Conservation (phyloP, 2,797 vertebrate genomes). For the Coregonus sp. region DNA sequence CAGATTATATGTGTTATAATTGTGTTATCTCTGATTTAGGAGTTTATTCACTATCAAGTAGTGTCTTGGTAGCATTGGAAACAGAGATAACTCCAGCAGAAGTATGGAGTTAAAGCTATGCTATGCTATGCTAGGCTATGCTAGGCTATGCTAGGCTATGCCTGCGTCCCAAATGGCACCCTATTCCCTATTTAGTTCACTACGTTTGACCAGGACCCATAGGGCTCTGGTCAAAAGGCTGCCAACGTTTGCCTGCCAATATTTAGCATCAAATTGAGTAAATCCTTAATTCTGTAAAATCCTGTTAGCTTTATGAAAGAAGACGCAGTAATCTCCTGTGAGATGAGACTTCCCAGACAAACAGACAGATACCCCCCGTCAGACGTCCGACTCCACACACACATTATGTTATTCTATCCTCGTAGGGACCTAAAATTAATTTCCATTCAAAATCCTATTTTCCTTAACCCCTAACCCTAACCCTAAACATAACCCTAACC, state of each 20-base stretch:
- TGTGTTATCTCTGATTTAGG: neutral
- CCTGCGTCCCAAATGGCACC: neutral
- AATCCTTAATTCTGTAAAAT: conserved; percentile 67
- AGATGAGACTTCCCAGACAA: conserved; percentile 55
- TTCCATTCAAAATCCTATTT: too few relatives aligned
- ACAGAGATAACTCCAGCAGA: conserved; percentile 30
- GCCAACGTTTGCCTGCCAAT: conserved; percentile 35
- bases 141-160: neutral
- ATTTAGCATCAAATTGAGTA: conserved; percentile 55
- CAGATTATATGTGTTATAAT: neutral
- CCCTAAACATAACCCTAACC: too few relatives aligned
- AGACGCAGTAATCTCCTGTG: conserved; percentile 61
- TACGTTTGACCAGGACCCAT: neutral
- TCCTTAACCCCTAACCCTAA: too few relatives aligned
- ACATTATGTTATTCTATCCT: too few relatives aligned
- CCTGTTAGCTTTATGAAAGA: conserved; percentile 60
- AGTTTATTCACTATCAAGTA: conserved; percentile 2
- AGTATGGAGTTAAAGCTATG: conserved; percentile 4
- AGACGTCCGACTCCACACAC: too few relatives aligned
- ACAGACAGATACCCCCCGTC: neutral
- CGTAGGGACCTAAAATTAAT: too few relatives aligned
- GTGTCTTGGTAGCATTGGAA: conserved; percentile 20
- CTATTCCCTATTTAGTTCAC: neutral
- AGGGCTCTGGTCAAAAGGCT: neutral
- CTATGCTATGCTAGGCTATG: too few relatives aligned